phyloP scores from a whole-genome alignment of 2,888 invertebrate species.

The Lasius fuliginosus region DNA sequence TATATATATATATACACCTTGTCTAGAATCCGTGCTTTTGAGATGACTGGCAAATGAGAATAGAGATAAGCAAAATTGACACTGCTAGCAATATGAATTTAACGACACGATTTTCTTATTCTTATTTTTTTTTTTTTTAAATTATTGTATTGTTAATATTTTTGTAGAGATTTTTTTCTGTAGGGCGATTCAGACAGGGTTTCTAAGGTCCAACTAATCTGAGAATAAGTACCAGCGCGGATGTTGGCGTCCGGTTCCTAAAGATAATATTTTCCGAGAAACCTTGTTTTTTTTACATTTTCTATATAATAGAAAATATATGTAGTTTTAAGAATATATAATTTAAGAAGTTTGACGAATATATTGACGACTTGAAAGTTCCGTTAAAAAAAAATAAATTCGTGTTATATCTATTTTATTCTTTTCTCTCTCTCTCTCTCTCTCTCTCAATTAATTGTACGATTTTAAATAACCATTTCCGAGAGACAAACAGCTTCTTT shows the following conservation, averaged over 20 bases:
- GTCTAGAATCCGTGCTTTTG: background rate
- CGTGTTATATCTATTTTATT: background rate
- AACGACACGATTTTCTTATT: background rate
- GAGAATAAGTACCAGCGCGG: background rate
- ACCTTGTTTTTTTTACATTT: background rate
- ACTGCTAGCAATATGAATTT: background rate
- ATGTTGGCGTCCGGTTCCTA: background rate
- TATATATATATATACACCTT: no score
- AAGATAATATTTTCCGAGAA: slow-evolving; percentile 5
- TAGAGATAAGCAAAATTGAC: background rate
- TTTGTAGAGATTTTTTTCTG: background rate
- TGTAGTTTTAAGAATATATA: background rate
- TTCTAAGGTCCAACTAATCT: background rate
- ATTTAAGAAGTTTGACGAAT: background rate
- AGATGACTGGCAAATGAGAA: background rate
- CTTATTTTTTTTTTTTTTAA: background rate
- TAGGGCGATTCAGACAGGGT: background rate
- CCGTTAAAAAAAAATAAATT: background rate
- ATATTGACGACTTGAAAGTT: background rate
- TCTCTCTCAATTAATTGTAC: background rate
- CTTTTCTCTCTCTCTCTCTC: background rate
- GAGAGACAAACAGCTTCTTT: slow-evolving; percentile 7
- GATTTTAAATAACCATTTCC: background rate
- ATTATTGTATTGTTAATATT: background rate
- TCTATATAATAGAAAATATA: background rate